Base-by-base conservation (phyloP, 2,888 invertebrate genomes). In the Cryptocephalus moraei region DNA sequence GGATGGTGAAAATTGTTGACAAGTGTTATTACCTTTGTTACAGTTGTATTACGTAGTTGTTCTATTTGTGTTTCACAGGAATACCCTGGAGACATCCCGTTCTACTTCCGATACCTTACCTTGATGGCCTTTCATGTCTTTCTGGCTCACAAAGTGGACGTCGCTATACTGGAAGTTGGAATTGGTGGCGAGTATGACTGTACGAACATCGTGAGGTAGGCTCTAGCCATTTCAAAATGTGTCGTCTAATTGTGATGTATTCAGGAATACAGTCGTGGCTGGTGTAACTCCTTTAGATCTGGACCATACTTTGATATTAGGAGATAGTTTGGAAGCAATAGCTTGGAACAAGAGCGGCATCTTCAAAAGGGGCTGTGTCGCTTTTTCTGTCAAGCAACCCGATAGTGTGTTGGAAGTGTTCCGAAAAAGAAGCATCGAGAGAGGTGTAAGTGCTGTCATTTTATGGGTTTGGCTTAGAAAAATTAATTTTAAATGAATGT, bases 321-420 rank as follows among this genome's bases (percentile, higher is more conserved):
- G 99, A 1, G 71, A 80, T 48, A 90, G 89, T 0, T 62, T 99
- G 10, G 78, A 84, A 34, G 78, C 88, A 63, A 99, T 99, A 55
- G 94, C 99, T 0, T 84, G 83, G 73, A 91, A 97, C 56, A 99
- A 99, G 72, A 86, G 91, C 0, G 99, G 99, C 8, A 90, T 99
- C 56, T 89, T 99, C 74, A 99, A 97, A 70, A 68, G 71, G 0
- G 73, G 75, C 13, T 77, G 82, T 44, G 72, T 77, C 53, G 88
- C 85, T 1, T 86, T 85, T 60, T 90, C 91, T 0, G 81, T 86
- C 1, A 70, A 72, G 1, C 86, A 86, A 57, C 75, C 79, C 1
- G 60, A 70, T 0, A 69, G 68, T 6, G 90, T 86, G 0, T 73
- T 89, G 72, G 61, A 73, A 2, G 81, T 93, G 9, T 69, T 96